Conservation (phyloP, 2,113 vertebrate genomes). For the Aspidoscelis tigris region DNA sequence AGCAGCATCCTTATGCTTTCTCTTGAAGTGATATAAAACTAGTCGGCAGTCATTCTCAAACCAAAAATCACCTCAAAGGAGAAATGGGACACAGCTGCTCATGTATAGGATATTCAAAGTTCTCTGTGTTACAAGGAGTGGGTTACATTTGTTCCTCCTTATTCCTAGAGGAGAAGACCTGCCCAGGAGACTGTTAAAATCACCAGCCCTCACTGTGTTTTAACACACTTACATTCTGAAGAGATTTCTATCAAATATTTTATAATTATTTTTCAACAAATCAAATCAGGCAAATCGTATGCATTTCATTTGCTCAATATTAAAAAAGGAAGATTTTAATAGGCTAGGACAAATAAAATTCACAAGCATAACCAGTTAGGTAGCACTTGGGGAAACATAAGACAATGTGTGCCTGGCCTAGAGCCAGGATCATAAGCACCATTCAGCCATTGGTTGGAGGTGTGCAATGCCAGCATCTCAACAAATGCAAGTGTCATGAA, state of each 20-base stretch:
- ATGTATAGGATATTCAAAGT: no score
- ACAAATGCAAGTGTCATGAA: background rate
- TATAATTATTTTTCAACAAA: slow-evolving; percentile 19
- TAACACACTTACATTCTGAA: background rate
- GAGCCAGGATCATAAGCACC: background rate
- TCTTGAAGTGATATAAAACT: no score
- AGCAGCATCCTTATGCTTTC: no score
- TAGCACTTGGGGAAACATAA: background rate
- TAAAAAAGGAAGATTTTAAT: background rate
- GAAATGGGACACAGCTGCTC: no score
- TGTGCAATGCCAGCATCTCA: accelerated
- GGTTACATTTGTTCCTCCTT: no score
- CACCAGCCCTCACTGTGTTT: background rate
- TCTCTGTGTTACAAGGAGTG: no score
- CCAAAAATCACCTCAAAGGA: no score
- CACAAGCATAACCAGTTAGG: background rate
- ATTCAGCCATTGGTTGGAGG: background rate
- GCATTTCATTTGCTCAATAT: background rate
- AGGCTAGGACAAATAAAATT: background rate
- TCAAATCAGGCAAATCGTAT: slow-evolving; percentile 1
- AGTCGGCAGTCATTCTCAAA: no score
- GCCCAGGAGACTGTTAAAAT: no score
- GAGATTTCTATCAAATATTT: background rate
- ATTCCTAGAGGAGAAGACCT: no score
- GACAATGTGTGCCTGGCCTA: background rate